Percentiles rank a stretch among this genome's conserved stretches.
These are phyloP conservation scores for Egretta garzetta DNA, from an alignment of 2,113 vertebrate genomes.

Conservation along the genomic window DNA sequence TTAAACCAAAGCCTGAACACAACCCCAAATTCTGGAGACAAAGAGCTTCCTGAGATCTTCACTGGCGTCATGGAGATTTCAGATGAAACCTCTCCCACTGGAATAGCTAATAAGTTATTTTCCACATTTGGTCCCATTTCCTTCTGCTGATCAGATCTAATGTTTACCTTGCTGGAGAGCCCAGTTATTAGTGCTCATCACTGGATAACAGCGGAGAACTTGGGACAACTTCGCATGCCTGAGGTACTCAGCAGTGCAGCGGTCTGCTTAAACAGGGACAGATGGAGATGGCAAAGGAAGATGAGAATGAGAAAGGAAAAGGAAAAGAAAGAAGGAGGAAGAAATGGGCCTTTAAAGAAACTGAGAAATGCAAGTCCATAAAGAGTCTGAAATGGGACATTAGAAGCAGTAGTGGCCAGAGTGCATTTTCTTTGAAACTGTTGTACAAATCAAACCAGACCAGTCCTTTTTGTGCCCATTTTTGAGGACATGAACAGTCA, in stretches of 20 bases:
- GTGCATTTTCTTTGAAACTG: background rate
- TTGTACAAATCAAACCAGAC: background rate
- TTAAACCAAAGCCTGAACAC: background rate
- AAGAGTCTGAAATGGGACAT: background rate
- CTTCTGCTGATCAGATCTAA: background rate
- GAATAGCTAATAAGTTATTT: background rate
- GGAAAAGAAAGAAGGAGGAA: background rate
- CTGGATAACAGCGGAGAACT: background rate
- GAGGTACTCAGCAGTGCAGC: background rate
- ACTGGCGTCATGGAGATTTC: background rate
- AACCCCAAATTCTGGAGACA: background rate
- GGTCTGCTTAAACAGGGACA: background rate
- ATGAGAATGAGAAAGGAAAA: background rate
- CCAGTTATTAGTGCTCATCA: background rate
- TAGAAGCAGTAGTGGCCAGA: background rate
- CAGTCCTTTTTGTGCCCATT: background rate
- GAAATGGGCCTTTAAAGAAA: background rate
- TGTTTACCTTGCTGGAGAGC: background rate
- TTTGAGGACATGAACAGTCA: slow-evolving; percentile 6
- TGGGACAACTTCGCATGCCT: rapidly evolving
- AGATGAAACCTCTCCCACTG: background rate
- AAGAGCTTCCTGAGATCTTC: background rate
- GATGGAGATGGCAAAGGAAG: background rate
- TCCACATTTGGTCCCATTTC: background rate
- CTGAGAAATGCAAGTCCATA: background rate